Conservation (phyloP, 2,113 vertebrate genomes). For the Bostrychus sinensis region DNA sequence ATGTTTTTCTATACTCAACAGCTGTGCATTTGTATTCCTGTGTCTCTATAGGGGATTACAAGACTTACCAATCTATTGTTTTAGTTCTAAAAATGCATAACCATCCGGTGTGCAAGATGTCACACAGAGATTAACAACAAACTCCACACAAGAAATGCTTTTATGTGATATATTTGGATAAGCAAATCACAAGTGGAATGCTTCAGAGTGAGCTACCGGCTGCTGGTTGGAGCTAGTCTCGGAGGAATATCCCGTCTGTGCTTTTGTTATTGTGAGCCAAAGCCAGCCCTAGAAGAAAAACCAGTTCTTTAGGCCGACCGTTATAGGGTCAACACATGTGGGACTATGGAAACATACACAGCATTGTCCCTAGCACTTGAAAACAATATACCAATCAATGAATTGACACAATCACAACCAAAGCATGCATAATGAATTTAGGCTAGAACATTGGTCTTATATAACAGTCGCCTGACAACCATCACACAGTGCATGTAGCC, state of each 20-base stretch:
- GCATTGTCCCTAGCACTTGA: slow-evolving; percentile 33
- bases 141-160: slow-evolving; percentile 23
- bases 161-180: slow-evolving; percentile 38
- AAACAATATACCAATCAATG: slow-evolving; percentile 69
- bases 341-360: slow-evolving; percentile 64
- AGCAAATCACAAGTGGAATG: slow-evolving; percentile 17
- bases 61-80: slow-evolving; percentile 47
- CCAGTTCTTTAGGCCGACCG: slow-evolving; percentile 66
- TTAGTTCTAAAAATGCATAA: slow-evolving; percentile 24
- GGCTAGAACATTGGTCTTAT: slow-evolving; percentile 42
- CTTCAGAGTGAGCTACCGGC: slow-evolving; percentile 17
- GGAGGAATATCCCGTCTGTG: slow-evolving; percentile 16
- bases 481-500: slow-evolving; percentile 21
- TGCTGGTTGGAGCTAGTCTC: slow-evolving; percentile 26
- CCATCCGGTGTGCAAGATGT: slow-evolving; percentile 17
- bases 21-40: slow-evolving; percentile 31
- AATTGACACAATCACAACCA: slow-evolving; percentile 52
- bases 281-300: slow-evolving; percentile 66
- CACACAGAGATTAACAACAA: slow-evolving; percentile 28
- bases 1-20: slow-evolving; percentile 37
- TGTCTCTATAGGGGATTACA: slow-evolving; percentile 33
- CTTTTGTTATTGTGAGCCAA: slow-evolving; percentile 53
- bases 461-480: slow-evolving; percentile 41
- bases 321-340: slow-evolving; percentile 56
- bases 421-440: slow-evolving; percentile 58